These are phyloP conservation scores for Bolinopsis microptera DNA, from an alignment of 37 sponge, comb jelly and placozoan genomes.

Conservation along the genomic window DNA sequence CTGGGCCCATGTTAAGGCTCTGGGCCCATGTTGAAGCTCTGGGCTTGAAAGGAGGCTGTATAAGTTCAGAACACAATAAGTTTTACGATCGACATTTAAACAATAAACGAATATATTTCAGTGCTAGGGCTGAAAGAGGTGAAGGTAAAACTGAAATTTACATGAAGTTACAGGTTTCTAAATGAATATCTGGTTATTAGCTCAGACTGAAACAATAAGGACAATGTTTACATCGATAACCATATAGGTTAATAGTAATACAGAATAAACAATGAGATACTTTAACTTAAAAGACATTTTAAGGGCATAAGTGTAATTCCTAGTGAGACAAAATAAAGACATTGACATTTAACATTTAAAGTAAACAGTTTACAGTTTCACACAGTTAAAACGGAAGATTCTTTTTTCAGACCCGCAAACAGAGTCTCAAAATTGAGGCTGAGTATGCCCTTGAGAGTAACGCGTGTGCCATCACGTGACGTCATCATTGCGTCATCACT, in stretches of 20 bases:
- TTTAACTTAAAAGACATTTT: no score
- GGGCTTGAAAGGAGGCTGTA: not conserved
- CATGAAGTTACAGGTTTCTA: not conserved
- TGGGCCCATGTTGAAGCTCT: no score
- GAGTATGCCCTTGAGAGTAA: not conserved
- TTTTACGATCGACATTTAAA: not conserved
- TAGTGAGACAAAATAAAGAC: not conserved
- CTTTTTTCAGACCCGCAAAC: slow-evolving; percentile 1
- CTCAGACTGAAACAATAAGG: no score
- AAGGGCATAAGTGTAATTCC: not conserved
- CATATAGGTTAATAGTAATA: no score
- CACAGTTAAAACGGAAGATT: not conserved
- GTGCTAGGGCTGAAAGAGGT: not conserved
- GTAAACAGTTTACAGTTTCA: slow-evolving; percentile 33
- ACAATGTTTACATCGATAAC: no score
- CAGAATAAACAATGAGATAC: no score
- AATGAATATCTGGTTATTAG: no score
- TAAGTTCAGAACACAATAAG: not conserved
- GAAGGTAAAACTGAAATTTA: not conserved
- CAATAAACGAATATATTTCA: not conserved
- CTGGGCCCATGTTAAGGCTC: no score
- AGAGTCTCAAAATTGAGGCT: not conserved
- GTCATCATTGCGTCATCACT: not conserved
- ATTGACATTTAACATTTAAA: not conserved
- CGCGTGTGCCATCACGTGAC: not conserved